Conservation (phyloP, 2,797 vertebrate genomes). For the Clamator glandarius region DNA sequence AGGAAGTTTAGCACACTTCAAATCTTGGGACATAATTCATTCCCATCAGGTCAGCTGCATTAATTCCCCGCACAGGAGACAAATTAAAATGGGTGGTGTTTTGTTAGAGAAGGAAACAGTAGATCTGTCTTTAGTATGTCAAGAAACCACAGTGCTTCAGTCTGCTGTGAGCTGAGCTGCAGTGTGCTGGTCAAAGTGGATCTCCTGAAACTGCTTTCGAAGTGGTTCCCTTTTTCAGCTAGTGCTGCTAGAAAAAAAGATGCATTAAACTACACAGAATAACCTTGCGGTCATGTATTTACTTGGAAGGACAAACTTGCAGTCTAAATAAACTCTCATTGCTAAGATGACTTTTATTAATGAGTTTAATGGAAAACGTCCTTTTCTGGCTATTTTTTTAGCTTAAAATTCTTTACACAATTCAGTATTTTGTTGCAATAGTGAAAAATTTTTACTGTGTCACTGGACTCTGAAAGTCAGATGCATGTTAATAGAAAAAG, state of each 20-base stretch:
- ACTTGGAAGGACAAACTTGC: constrained; percentile 12
- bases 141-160: neutral
- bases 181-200: rapidly evolving
- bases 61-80: neutral
- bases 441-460: neutral
- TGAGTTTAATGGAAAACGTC: constrained; percentile 41
- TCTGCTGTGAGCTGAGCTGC: neutral
- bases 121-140: neutral
- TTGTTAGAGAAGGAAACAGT: neutral
- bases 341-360: constrained; percentile 42
- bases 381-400: constrained; percentile 28
- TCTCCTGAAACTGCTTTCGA: neutral
- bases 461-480: neutral
- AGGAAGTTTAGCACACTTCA: neutral
- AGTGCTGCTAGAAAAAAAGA: constrained; percentile 14
- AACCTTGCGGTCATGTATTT: constrained; percentile 54
- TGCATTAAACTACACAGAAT: constrained; percentile 5
- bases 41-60: neutral
- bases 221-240: neutral
- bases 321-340: constrained; percentile 47
- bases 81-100: neutral
- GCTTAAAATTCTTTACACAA: neutral
- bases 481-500: neutral
- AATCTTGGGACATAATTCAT: neutral
- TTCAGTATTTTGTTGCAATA: constrained; percentile 4